Evolutionary conservation across 2,797 vertebrate genomes (phyloP).

Genomic region (Notoglanidium macrostoma): DNA sequence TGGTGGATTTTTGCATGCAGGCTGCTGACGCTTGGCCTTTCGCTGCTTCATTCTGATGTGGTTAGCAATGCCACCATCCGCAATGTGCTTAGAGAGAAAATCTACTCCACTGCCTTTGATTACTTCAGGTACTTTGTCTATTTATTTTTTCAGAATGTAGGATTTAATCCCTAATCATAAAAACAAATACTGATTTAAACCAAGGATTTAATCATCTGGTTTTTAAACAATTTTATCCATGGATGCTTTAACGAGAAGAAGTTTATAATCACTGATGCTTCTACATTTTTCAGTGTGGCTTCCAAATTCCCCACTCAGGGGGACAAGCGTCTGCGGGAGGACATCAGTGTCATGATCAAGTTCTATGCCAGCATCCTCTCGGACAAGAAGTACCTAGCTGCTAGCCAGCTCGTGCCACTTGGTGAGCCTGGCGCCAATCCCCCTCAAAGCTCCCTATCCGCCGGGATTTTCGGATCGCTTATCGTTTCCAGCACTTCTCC

Average conservation of each 20-base stretch:
- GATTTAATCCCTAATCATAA: background rate
- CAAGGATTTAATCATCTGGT: background rate
- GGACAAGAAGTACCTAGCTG: conserved; percentile 96
- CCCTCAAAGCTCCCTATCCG: conserved; percentile 77
- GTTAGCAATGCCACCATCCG: conserved; percentile 91
- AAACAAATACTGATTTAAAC: background rate
- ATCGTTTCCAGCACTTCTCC: conserved; percentile 84
- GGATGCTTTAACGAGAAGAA: background rate
- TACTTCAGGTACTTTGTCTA: conserved; percentile 89
- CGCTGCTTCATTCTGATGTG: conserved; percentile 93
- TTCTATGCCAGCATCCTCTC: conserved; percentile 99
- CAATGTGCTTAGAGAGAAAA: conserved; percentile 94
- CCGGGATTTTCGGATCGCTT: conserved; percentile 83
- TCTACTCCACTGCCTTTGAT: conserved; percentile 96
- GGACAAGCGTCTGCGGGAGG: conserved; percentile 91
- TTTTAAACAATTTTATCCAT: background rate
- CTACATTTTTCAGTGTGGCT: conserved; percentile 72
- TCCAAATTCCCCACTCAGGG: conserved; percentile 94
- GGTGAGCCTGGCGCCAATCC: conserved; percentile 84
- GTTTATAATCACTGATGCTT: conserved; percentile 1
- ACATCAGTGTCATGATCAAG: conserved; percentile 92
- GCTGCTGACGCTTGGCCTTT: conserved; percentile 88
- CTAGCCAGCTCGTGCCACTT: conserved; percentile 89
- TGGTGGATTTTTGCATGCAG: conserved; percentile 62
- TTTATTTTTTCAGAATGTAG: background rate